phyloP scores from a whole-genome alignment of 2,888 invertebrate species.

The Tachystola acroxantha region DNA sequence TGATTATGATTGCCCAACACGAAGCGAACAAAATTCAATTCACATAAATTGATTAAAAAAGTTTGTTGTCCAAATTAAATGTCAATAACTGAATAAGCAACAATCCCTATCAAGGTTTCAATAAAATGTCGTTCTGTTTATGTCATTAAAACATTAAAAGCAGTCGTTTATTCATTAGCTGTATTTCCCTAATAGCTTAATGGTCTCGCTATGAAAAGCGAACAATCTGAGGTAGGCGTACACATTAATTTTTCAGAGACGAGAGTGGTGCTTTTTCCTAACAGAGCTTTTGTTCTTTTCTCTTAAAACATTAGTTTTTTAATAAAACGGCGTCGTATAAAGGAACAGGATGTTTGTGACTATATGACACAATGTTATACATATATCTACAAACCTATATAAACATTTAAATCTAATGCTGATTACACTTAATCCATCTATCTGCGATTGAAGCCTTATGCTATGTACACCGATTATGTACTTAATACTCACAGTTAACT shows the following conservation, averaged over 20 bases:
- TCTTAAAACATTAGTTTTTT: conserved; percentile 29
- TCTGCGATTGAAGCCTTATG: too few species aligned
- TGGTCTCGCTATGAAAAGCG: conserved; percentile 20
- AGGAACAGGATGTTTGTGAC: conserved; percentile 19
- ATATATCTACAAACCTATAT: too few species aligned
- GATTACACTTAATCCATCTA: too few species aligned
- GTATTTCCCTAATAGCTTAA: conserved; percentile 24
- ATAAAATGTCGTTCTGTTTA: too few species aligned
- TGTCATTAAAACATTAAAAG: too few species aligned
- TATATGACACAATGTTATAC: too few species aligned
- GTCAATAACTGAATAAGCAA: too few species aligned
- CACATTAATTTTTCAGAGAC: conserved; percentile 28
- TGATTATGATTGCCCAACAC: background rate
- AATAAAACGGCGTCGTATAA: conserved; percentile 28
- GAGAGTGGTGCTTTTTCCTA: conserved; percentile 22
- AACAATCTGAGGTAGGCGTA: conserved; percentile 22
- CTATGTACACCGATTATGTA: too few species aligned
- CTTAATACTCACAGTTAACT: too few species aligned
- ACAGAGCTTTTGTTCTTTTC: conserved; percentile 28
- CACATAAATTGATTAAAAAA: background rate
- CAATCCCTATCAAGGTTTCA: too few species aligned
- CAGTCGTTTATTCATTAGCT: background rate
- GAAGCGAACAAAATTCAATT: background rate
- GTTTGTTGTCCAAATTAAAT: background rate
- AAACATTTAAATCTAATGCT: too few species aligned